A percentile compares a stretch with the other conserved stretches of the same genome.
Evolutionary conservation across 2,888 invertebrate genomes (phyloP).

Genomic region (Caenorhabditis auriculariae): DNA sequence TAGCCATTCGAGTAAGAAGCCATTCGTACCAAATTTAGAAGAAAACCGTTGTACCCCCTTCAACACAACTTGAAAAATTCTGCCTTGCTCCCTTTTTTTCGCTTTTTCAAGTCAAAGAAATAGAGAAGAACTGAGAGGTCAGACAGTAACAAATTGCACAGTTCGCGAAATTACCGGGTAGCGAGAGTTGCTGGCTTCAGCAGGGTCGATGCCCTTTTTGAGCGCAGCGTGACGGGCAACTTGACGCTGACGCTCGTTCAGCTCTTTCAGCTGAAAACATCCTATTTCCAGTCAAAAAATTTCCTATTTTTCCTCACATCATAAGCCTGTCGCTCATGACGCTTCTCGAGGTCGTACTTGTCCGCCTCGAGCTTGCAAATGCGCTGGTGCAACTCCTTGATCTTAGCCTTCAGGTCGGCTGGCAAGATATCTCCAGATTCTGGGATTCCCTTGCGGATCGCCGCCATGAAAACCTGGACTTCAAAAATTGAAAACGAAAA

Average conservation of each 20-base stretch:
- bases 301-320: slow-evolving; percentile 42
- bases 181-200: slow-evolving; percentile 45
- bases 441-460: slow-evolving; percentile 37
- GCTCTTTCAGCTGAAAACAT: slow-evolving; percentile 57
- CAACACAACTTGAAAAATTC: no score
- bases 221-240: slow-evolving; percentile 56
- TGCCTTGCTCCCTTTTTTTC: no score
- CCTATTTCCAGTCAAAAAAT: neutral
- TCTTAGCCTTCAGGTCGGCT: slow-evolving; percentile 50
- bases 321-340: slow-evolving; percentile 62
- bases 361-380: slow-evolving; percentile 61
- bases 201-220: slow-evolving; percentile 57
- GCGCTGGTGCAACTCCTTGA: slow-evolving; percentile 59
- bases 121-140: no score
- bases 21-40: no score
- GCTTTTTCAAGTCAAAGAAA: no score
- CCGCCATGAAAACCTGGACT: slow-evolving; percentile 32
- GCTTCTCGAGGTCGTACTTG: slow-evolving; percentile 62
- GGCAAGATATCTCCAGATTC: slow-evolving; percentile 28
- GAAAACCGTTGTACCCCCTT: no score
- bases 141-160: no score
- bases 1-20: no score
- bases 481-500: neutral
- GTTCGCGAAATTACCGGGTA: slow-evolving; percentile 41
- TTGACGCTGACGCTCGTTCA: slow-evolving; percentile 62